Conservation (phyloP, 2,888 invertebrate genomes). For the Leptogaster cylindrica region DNA sequence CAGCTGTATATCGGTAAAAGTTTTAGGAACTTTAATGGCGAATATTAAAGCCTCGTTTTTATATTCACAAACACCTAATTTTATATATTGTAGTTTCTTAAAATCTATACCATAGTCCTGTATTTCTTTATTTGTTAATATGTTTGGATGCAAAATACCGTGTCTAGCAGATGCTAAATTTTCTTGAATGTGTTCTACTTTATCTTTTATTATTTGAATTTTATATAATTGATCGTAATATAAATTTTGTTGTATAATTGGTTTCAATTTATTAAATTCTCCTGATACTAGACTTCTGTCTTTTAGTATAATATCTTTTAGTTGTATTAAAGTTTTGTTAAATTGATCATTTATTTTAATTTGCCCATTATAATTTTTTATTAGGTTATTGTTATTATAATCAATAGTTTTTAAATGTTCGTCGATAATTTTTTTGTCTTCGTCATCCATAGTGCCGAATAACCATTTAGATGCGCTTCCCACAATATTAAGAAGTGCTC, state of each 20-base stretch:
- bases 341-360: too few species aligned
- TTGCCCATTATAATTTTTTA: conserved; percentile 20
- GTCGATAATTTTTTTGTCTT: conserved; percentile 11
- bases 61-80: conserved; percentile 13
- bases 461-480: neutral
- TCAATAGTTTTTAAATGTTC: conserved; percentile 18
- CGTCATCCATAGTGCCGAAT: too few species aligned
- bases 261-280: too few species aligned
- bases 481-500: neutral
- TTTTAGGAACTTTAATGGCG: conserved; percentile 18
- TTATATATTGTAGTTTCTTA: conserved; percentile 18
- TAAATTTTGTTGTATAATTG: too few species aligned
- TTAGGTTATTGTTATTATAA: conserved; percentile 5
- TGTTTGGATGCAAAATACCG: conserved; percentile 12
- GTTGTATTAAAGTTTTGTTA: conserved; percentile 1
- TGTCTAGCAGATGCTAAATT: conserved; percentile 24
- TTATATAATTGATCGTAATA: too few species aligned
- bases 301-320: conserved; percentile 16
- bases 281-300: too few species aligned
- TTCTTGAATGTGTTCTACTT: conserved; percentile 21
- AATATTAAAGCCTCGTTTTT: conserved; percentile 4
- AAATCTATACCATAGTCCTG: conserved; percentile 18
- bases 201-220: too few species aligned
- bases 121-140: conserved; percentile 28
- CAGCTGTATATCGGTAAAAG: neutral